These are phyloP conservation scores for Lasioglossum morio DNA, from an alignment of 2,888 invertebrate genomes.

Conservation along the genomic window DNA sequence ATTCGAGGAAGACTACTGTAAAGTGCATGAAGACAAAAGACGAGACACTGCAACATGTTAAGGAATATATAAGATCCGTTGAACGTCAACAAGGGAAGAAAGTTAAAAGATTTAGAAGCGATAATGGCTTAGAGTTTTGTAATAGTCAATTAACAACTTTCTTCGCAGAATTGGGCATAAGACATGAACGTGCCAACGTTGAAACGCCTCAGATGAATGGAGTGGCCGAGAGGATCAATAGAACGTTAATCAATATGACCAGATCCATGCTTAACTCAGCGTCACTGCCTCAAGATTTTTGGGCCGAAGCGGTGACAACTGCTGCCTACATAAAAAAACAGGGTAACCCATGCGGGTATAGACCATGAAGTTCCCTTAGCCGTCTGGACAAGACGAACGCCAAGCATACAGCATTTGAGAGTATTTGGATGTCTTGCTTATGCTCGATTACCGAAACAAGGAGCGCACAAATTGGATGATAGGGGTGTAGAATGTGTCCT, in stretches of 20 bases:
- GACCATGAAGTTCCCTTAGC: not conserved
- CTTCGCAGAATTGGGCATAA: not conserved
- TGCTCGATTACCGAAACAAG: not conserved
- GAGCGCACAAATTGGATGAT: not conserved
- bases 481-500: conserved; percentile 5
- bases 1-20: not conserved
- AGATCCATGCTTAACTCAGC: not conserved
- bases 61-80: not conserved
- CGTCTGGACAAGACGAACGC: not conserved
- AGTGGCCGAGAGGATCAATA: not conserved
- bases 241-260: not conserved
- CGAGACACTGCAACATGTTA: not conserved
- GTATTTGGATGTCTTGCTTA: conserved; percentile 15
- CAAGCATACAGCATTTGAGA: conserved; percentile 21
- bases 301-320: conserved; percentile 4
- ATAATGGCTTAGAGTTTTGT: not conserved
- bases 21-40: not conserved
- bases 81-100: not conserved
- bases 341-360: not conserved
- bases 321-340: conserved; percentile 7
- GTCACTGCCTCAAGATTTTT: not conserved
- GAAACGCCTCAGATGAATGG: not conserved
- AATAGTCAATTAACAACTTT: not conserved
- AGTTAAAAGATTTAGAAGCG: not conserved
- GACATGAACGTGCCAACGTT: not conserved